These are phyloP conservation scores for Hyposoter dolosus DNA, from an alignment of 2,888 invertebrate genomes.

Conservation along the genomic window DNA sequence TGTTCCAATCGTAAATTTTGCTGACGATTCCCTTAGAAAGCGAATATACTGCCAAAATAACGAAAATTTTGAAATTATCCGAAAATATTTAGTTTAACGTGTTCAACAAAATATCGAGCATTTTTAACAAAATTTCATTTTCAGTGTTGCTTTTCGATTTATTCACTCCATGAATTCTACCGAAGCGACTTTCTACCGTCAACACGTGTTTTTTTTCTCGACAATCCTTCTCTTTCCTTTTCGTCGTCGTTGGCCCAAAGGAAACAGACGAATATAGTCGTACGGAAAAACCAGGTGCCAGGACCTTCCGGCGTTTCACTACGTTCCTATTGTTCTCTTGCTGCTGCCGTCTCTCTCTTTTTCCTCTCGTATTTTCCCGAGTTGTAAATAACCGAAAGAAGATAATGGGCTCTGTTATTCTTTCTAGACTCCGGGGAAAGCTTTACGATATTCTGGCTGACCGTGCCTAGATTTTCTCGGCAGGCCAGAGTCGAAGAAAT, in stretches of 20 bases:
- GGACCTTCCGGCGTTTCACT: constrained; percentile 39
- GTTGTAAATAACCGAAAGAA: constrained; percentile 11
- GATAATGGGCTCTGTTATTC: constrained; percentile 47
- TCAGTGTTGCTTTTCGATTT: neutral
- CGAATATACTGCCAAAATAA: no score
- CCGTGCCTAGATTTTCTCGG: constrained; percentile 6
- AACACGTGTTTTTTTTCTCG: neutral
- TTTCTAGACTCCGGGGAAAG: constrained; percentile 35
- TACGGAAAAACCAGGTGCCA: constrained; percentile 61
- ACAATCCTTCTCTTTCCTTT: neutral
- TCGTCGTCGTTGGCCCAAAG: neutral
- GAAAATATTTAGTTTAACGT: no score
- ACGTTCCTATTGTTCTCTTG: constrained; percentile 29
- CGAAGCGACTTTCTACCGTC: neutral
- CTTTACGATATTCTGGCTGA: constrained; percentile 2
- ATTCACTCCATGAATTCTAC: neutral
- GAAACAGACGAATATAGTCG: constrained; percentile 6
- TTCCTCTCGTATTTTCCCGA: neutral
- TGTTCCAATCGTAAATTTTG: no score
- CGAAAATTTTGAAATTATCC: no score
- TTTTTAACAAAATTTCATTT: no score
- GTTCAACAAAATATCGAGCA: no score
- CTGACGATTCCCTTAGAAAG: no score
- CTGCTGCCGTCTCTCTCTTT: constrained; percentile 5
- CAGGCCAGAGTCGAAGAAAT: constrained; percentile 20